Evolutionary conservation across 2,888 invertebrate genomes (phyloP), one percentile per base, ranked within the genome.

Genomic region (Aspidapion aeneum): DNA sequence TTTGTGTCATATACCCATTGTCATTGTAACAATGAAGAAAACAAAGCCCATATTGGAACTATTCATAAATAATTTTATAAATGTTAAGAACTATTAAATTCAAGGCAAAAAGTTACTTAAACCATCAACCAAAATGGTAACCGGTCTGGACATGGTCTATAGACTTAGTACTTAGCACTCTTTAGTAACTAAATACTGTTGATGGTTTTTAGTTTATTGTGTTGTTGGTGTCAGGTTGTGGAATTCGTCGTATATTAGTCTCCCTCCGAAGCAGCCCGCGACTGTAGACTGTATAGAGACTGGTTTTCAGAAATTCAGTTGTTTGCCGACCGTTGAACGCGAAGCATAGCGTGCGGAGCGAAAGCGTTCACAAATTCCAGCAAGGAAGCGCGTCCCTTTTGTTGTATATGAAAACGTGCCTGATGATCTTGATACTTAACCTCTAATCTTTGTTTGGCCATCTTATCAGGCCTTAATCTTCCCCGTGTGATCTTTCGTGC

Each of bases 291-390:
- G 35, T 35, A 35, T 35, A 35, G 35, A 35, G 35, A 35, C 35
- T 35, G 35, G 35, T 35, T 35, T 35, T 35, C 35, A 35, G 35
- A 35, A 7, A 35, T 35, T 55, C 66, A 66, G 66, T 66, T 55
- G 62, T 64, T 62, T 62, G 22, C 64, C 63, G 62, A 60, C 61
- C 63, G 64, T 52, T 49, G 7, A n/a, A n/a, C 49, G 56, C 18
- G 63, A 16, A 21, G 62, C 55, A 17, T 62, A 54, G 55, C 49
- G 54, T 58, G 57, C 60, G 60, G 35, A 35, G 35, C 35, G 5
- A 7, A 35, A 35, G 35, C 35, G 35, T 35, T 35, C 35, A 35
- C 35, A 35, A 35, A 35, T 35, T 35, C 12, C 35, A 35, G 35
- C 12, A 35, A 3, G 35, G 35, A 35, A 12, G 35, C 35, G 35